Evolutionary conservation across 53 echinoderm and acorn worm genomes (phyloP).

Genomic region (Crossaster papposus): DNA sequence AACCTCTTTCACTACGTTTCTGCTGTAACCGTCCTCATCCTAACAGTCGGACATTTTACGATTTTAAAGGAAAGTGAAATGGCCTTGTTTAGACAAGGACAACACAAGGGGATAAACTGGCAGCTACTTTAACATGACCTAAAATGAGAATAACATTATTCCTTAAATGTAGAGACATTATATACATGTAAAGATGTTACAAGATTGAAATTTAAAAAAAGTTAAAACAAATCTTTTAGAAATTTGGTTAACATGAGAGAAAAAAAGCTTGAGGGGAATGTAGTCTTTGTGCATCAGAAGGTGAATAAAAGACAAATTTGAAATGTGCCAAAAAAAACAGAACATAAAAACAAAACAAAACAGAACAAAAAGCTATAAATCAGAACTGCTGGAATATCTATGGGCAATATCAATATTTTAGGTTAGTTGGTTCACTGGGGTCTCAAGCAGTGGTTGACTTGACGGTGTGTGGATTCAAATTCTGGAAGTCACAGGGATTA

Average conservation of each 20-base stretch:
- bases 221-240: not conserved
- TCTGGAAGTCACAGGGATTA: not conserved
- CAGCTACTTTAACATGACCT: too few species aligned
- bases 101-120: not conserved
- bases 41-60: not conserved
- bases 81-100: not conserved
- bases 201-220: not conserved
- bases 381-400: not conserved
- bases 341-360: not conserved
- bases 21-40: constrained; percentile 21
- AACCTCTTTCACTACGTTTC: constrained; percentile 27
- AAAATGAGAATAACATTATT: too few species aligned
- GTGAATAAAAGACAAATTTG: not conserved
- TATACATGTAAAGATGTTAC: too few species aligned
- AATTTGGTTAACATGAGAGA: not conserved
- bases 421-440: constrained; percentile 15
- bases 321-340: not conserved
- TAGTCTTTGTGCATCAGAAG: not conserved
- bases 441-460: not conserved
- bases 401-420: not conserved
- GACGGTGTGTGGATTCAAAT: not conserved
- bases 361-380: not conserved
- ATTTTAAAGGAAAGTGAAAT: not conserved
- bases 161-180: too few species aligned
- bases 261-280: not conserved